Evolutionary conservation across 2,797 vertebrate genomes (phyloP).

Genomic region (Chelon labrosus): DNA sequence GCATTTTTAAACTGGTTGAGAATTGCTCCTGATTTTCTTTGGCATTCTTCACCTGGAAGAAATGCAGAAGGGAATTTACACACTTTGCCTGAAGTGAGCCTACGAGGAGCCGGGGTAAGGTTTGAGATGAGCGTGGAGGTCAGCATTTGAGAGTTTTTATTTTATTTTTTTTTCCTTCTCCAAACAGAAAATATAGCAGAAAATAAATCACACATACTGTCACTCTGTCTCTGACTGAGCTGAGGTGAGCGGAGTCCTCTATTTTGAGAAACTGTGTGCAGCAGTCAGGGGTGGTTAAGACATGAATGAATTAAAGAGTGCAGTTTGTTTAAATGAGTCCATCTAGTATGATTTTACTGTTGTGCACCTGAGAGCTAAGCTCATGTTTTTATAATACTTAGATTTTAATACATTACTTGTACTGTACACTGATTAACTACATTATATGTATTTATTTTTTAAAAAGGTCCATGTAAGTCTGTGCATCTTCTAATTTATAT

Average conservation of each 20-base stretch:
- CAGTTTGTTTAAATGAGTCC: slow-evolving; percentile 23
- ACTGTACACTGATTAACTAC: not conserved
- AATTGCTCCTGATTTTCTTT: slow-evolving; percentile 79
- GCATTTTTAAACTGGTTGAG: slow-evolving; percentile 81
- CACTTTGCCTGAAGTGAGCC: slow-evolving; percentile 73
- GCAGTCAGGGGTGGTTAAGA: not conserved
- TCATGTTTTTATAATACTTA: not conserved
- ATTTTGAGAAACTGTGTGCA: slow-evolving; percentile 29
- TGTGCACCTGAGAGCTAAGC: not conserved
- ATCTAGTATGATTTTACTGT: not conserved
- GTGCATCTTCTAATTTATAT: no score
- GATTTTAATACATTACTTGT: not conserved
- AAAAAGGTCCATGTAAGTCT: no score
- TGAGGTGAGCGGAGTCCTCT: slow-evolving; percentile 25
- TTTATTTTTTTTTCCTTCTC: not conserved
- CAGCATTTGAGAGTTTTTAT: slow-evolving; percentile 56
- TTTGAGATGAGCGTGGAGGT: slow-evolving; percentile 68
- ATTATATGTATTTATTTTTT: no score
- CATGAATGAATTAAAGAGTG: not conserved
- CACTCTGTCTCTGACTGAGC: slow-evolving; percentile 24
- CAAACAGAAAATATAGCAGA: slow-evolving; percentile 34
- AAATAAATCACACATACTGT: slow-evolving; percentile 39
- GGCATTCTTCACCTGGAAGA: slow-evolving; percentile 78
- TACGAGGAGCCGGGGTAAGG: slow-evolving; percentile 55
- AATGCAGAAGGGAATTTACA: slow-evolving; percentile 76